Percentiles rank a stretch among this genome's conserved stretches.
Conservation (phyloP, 2,113 vertebrate species). For the Corythornis cristatus region DNA sequence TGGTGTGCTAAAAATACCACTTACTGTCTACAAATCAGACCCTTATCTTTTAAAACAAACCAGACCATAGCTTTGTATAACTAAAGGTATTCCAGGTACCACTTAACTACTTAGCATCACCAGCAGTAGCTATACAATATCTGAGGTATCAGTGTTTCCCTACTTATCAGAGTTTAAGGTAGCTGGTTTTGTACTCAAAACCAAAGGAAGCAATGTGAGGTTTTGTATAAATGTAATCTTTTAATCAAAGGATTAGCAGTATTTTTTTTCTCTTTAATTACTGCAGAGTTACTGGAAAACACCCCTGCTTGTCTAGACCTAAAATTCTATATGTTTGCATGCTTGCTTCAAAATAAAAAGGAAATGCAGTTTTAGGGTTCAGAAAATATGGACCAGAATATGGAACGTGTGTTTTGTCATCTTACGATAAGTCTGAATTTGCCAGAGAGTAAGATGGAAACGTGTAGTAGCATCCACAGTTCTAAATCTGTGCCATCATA, state of each 20-base stretch:
- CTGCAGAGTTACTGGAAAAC: background rate
- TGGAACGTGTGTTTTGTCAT: background rate
- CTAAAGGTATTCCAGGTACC: background rate
- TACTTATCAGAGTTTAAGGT: background rate
- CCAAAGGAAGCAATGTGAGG: background rate
- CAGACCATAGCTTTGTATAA: background rate
- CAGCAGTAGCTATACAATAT: background rate
- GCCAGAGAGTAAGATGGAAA: background rate
- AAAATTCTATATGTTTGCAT: background rate
- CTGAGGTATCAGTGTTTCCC: background rate
- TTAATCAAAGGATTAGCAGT: background rate
- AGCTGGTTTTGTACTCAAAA: background rate
- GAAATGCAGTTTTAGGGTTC: background rate
- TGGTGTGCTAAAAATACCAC: background rate
- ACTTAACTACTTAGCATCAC: background rate
- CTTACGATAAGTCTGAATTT: background rate
- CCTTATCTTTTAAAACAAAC: background rate
- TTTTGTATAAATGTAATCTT: background rate
- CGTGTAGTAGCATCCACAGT: background rate
- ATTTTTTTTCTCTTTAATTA: background rate
- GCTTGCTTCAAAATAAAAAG: background rate
- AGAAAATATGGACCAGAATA: background rate
- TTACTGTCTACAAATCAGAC: background rate
- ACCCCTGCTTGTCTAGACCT: background rate
- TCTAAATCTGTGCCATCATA: slow-evolving; percentile 10